Evolutionary conservation across 1,140 invertebrate genomes (phyloP).

Genomic region (Aphelinus atriplicis): DNA sequence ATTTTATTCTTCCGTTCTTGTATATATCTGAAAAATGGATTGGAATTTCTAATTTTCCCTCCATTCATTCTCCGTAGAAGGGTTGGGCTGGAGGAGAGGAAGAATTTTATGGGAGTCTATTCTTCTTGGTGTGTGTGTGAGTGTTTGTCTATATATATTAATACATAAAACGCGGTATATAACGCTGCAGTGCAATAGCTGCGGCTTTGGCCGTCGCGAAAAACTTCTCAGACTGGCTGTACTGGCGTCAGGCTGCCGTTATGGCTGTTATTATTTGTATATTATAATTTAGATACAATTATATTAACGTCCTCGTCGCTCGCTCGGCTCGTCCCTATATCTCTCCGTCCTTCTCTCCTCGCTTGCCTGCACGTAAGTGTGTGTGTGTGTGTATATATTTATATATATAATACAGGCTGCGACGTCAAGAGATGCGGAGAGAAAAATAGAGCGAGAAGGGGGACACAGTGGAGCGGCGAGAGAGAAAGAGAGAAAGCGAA

Average conservation of each 20-base stretch:
- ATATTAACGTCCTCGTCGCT: constrained; percentile 59
- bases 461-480: constrained; percentile 16
- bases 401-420: not conserved
- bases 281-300: constrained; percentile 69
- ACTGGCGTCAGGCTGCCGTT: constrained; percentile 65
- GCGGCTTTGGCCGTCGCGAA: not conserved
- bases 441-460: constrained; percentile 39
- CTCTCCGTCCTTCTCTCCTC: constrained; percentile 37
- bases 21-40: no score
- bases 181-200: no score
- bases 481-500: constrained; percentile 43
- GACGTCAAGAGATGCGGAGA: constrained; percentile 27
- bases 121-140: no score
- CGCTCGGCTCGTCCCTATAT: constrained; percentile 38
- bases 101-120: no score
- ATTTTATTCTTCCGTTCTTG: no score
- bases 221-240: constrained; percentile 60
- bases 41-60: no score
- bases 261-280: constrained; percentile 67
- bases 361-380: constrained; percentile 11
- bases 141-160: no score
- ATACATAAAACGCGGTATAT: no score
- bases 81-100: no score
- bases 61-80: no score
- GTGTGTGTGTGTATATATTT: no score